Evolutionary conservation across 2,113 vertebrate genomes (phyloP).

Genomic region (Bufo bufo): DNA sequence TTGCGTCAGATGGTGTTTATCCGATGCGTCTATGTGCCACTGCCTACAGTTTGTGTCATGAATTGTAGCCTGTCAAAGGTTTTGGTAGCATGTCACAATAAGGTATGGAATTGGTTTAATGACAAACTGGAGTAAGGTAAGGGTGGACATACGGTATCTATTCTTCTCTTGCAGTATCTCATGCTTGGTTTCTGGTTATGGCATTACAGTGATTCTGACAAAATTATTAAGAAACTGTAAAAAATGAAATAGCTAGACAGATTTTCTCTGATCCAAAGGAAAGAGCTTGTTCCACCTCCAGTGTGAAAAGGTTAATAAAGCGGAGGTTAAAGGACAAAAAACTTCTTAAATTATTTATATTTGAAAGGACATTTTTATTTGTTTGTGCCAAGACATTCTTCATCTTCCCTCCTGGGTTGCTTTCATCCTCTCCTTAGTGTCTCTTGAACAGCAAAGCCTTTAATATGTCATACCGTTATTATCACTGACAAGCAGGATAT

Average conservation of each 20-base stretch:
- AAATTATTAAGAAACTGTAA: too few relatives aligned
- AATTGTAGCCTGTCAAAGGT: too few relatives aligned
- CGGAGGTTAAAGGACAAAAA: constrained; percentile 23
- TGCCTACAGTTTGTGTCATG: too few relatives aligned
- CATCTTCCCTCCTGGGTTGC: not conserved
- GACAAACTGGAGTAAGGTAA: too few relatives aligned
- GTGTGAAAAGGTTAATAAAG: constrained; percentile 40
- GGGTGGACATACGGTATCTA: too few relatives aligned
- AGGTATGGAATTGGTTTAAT: too few relatives aligned
- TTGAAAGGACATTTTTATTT: constrained; percentile 24
- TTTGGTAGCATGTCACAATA: too few relatives aligned
- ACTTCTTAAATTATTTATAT: constrained; percentile 52
- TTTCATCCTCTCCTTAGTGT: constrained; percentile 43
- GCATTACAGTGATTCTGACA: too few relatives aligned
- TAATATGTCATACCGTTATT: constrained; percentile 51
- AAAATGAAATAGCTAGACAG: not conserved
- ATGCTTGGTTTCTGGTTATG: too few relatives aligned
- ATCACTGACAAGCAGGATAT: constrained; percentile 53
- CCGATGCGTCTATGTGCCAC: too few relatives aligned
- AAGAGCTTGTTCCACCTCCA: not conserved
- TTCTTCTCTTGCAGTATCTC: too few relatives aligned
- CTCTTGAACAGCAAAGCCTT: constrained; percentile 28
- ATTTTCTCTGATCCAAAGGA: not conserved
- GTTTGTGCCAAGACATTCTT: constrained; percentile 31
- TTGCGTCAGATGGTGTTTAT: too few relatives aligned